A percentile compares a stretch with the other conserved stretches of the same genome.
Evolutionary conservation across 2,797 vertebrate species (phyloP).

Genomic region (Oophaga sylvatica): DNA sequence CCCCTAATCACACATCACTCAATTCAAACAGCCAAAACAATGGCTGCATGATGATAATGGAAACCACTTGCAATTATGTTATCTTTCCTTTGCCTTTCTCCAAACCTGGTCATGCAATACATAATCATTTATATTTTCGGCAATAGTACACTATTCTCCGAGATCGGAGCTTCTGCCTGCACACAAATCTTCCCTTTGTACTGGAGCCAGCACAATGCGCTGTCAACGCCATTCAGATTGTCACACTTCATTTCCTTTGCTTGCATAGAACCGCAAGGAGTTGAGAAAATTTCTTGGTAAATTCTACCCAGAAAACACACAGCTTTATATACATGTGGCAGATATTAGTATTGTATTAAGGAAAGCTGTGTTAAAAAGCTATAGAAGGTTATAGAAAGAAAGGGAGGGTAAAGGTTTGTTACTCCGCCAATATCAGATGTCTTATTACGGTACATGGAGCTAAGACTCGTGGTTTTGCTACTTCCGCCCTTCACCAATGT

Average conservation of each 20-base stretch:
- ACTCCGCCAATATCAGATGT: neutral
- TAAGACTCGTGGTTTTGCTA: neutral
- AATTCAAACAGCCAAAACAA: conserved; percentile 17
- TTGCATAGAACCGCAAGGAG: neutral
- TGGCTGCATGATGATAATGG: conserved; percentile 37
- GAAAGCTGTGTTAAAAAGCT: neutral
- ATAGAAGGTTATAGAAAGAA: neutral
- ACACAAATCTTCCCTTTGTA: neutral
- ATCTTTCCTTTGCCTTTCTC: conserved; percentile 34
- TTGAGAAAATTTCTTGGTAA: conserved; percentile 6
- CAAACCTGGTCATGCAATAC: conserved; percentile 31
- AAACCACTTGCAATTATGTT: conserved; percentile 38
- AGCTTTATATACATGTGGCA: neutral
- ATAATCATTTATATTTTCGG: conserved; percentile 30
- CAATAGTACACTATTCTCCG: conserved; percentile 16
- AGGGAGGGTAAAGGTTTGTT: neutral
- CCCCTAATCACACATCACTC: conserved; percentile 42
- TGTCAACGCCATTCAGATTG: conserved; percentile 7
- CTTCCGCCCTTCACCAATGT: neutral
- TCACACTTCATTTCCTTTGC: conserved; percentile 8
- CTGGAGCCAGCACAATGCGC: neutral
- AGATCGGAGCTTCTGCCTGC: conserved; percentile 2
- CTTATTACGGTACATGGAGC: neutral
- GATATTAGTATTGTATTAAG: neutral
- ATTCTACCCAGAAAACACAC: neutral